Evolutionary conservation across 1,140 invertebrate species (phyloP).

Genomic region (Pissodes strobi): DNA sequence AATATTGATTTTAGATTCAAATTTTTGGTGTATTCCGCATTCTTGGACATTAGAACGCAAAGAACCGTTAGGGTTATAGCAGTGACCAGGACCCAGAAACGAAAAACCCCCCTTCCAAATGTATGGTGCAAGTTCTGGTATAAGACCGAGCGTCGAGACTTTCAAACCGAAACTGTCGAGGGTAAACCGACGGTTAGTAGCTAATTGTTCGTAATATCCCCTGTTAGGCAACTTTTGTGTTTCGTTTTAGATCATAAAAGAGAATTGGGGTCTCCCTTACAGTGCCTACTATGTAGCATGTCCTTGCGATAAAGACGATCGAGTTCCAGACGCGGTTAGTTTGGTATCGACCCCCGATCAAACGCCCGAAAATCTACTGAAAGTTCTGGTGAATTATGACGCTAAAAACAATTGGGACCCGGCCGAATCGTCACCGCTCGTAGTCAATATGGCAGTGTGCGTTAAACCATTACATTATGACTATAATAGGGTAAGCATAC

Average conservation of each 20-base stretch:
- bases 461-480: conserved; percentile 91
- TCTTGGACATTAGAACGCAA: conserved; percentile 73
- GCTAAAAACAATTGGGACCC: conserved; percentile 52
- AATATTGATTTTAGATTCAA: conserved; percentile 77
- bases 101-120: conserved; percentile 64
- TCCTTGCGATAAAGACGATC: conserved; percentile 62
- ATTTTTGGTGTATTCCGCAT: conserved; percentile 91
- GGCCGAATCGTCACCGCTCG: conserved; percentile 49
- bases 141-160: conserved; percentile 50
- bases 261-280: conserved; percentile 93
- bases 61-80: conserved; percentile 78
- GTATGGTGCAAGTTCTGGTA: conserved; percentile 88
- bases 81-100: conserved; percentile 74
- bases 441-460: conserved; percentile 69
- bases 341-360: conserved; percentile 64
- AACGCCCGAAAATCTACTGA: conserved; percentile 66
- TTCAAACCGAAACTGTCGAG: conserved; percentile 69
- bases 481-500: conserved; percentile 70
- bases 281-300: conserved; percentile 89
- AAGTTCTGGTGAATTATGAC: conserved; percentile 60
- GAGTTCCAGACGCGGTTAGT: conserved; percentile 70
- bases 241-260: conserved; percentile 72
- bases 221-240: not conserved
- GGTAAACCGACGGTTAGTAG: conserved; percentile 74
- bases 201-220: not conserved